Evolutionary conservation across 2,888 invertebrate genomes (phyloP), one percentile per base, ranked within the genome.

Genomic region (Caenorhabditis macrosperma): DNA sequence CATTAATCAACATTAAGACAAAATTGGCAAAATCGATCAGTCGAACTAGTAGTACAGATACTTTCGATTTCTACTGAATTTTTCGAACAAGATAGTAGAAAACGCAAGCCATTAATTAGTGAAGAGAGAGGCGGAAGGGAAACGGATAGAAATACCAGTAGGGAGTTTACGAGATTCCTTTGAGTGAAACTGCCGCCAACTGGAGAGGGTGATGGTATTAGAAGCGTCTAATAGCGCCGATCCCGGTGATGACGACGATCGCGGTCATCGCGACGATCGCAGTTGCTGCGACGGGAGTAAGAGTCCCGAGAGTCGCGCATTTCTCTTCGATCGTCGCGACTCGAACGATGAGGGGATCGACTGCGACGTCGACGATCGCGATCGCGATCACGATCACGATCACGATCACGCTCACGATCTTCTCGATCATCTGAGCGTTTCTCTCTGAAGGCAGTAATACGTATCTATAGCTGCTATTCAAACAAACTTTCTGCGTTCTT

Each of bases 401-500:
- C 66, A 20, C 72, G 61, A 38, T 60, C 33, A 22, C 68, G 57
- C 28, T 26, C 33, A 24, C 67, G 68, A 10, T 68, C 44, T 9
- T 33, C 46, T 3, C 26, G 67, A 57, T 46, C 50, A 33, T 35
- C 61, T 4, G 55, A 4, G 24, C 35, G 46, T 9, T 77, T 68
- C 44, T 78, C 77, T 64, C 68, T 77, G 59, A 15, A 75, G n/a
- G n/a, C n/a, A 63, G 28, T 28, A 35, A 48, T 26, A 28, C 10
- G 17, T 54, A 24, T 24, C 4, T 1, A 50, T 52, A 72, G 57
- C 12, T 10, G 20, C 41, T 41, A 6, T 10, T 59, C 35, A n/a
- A 24, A 79, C 44, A 44, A 17, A 44, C 78, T 52, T 79, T 68
- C 75, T 63, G 7, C 79, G 41, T 7, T 68, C 69, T n/a, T 79